Base-by-base conservation (phyloP, 2,797 vertebrate species). In the Acestrorhynchus altus region DNA sequence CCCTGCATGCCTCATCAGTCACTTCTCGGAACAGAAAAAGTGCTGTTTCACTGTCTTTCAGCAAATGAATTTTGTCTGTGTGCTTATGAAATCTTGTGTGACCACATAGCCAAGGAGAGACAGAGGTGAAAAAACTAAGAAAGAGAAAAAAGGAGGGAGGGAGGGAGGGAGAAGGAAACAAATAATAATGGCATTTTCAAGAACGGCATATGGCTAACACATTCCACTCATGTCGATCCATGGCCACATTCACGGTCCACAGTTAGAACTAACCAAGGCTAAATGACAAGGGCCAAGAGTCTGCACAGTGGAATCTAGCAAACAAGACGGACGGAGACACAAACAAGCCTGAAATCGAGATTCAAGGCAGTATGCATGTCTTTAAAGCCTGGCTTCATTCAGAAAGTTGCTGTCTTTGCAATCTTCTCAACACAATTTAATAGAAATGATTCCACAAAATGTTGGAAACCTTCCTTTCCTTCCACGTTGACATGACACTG, bases 41-140 rank as follows among this genome's bases (percentile, higher is more conserved):
- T 49, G 15, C 15, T 70, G 72, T 64, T 54, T 70, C 26, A 31
- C 10, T 70, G 66, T 64, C 66, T 64, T 64, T n/a, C 44, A 64
- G 40, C 49, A 56, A 49, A 22, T 71, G 66, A 80, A 80, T 72
- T 52, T 70, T 60, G 26, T 24, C 39, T 65, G 64, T 56, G 26
- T 59, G 28, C 52, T 70, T 24, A 70, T 47, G 40, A 47, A 72
- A 72, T 26, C 24, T 49, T 26, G 49, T 42, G 40, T 22, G 20
- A 18, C 16, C 4, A 28, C 16, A 9, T 10, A 35, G 31, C 3
- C 28, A 61, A 12, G 18, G 59, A 61, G 15, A 61, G 28, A 35
- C 7, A 39, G 57, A 18, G 28, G 4, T 0, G 28, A 16, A 12
- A 11, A 57, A 13, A 57, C 1, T 49, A 24, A 57, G 57, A 60